These are phyloP conservation scores for Phymorhynchus buccinoides DNA, from an alignment of 1,140 invertebrate genomes.

Conservation along the genomic window DNA sequence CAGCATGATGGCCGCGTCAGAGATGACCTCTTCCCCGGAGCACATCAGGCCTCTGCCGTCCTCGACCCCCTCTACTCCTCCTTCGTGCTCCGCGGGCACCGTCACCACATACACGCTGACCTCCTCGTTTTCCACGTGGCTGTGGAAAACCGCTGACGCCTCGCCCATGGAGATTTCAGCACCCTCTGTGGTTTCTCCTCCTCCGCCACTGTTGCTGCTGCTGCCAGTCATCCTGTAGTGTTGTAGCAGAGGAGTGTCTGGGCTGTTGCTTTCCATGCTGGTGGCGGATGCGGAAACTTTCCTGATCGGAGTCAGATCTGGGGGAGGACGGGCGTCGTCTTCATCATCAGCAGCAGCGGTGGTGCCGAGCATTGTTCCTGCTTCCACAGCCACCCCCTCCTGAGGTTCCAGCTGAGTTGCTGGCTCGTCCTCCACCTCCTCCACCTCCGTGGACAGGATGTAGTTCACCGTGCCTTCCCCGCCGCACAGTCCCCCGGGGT, in stretches of 20 bases:
- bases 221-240: not conserved
- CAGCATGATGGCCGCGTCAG: slow-evolving; percentile 25
- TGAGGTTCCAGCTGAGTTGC: not conserved
- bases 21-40: slow-evolving; percentile 10
- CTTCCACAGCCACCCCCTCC: not conserved
- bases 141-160: not conserved
- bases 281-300: no score
- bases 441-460: not conserved
- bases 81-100: not conserved
- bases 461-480: not conserved
- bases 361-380: no score
- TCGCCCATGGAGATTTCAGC: not conserved
- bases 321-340: not conserved
- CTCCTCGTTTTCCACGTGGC: not conserved
- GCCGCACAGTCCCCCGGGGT: not conserved
- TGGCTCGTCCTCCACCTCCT: not conserved
- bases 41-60: not conserved
- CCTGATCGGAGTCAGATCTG: not conserved
- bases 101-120: not conserved
- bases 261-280: no score
- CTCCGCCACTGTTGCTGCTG: no score
- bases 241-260: no score
- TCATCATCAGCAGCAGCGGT: not conserved
- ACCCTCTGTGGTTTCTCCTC: not conserved
- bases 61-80: no score